Evolutionary conservation across 2,797 vertebrate genomes (phyloP).

Genomic region (Acestrorhynchus altus): DNA sequence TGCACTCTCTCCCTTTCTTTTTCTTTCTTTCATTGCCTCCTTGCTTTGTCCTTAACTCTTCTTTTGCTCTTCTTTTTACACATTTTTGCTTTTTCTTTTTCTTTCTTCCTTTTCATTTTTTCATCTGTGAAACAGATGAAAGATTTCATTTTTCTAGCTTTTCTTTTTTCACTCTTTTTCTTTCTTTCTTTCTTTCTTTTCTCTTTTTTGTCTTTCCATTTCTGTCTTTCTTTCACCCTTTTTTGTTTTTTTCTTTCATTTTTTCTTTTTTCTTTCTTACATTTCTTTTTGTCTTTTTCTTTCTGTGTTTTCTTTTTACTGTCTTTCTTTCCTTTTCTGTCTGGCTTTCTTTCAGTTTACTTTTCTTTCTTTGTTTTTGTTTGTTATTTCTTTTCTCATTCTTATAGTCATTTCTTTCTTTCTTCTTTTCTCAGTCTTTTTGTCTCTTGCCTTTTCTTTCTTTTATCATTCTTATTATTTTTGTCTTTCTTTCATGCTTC

Average conservation of each 20-base stretch:
- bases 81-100: background rate
- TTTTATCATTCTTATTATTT: background rate
- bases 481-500: background rate
- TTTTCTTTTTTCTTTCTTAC: background rate
- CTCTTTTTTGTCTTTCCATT: background rate
- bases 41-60: background rate
- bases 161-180: background rate
- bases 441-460: too few relatives aligned
- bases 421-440: background rate
- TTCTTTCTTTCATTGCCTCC: background rate
- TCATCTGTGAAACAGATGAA: too few relatives aligned
- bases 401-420: background rate
- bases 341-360: background rate
- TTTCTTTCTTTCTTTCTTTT: background rate
- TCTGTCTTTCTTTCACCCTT: background rate
- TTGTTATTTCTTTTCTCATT: too few relatives aligned
- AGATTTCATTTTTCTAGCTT: background rate
- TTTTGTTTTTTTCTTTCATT: background rate
- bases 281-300: background rate
- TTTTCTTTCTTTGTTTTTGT: background rate
- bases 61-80: background rate
- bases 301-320: background rate
- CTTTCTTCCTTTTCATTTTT: background rate
- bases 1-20: background rate
- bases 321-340: background rate